Base-by-base conservation (phyloP, 2,888 invertebrate genomes). In the Athalia rosae region DNA sequence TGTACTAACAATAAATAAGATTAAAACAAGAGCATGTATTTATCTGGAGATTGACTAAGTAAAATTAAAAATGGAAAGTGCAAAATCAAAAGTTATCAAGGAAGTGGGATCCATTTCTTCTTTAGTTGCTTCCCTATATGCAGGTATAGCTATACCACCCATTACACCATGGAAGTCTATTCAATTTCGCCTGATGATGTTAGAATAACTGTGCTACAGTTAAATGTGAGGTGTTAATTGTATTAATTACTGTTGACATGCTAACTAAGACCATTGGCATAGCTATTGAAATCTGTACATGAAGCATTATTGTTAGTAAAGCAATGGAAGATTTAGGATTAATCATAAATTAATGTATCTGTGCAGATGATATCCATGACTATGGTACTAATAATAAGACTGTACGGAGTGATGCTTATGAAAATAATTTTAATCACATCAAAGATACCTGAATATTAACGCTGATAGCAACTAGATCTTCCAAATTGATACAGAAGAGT, bases 61-160 rank as follows among this genome's bases (percentile, higher is more conserved):
- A 28, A 0, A 28, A 28, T 28, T 28, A 28, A 28, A 28, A 28
- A 28, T 28, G 28, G 28, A 28, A 28, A 28, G 28, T 28, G 28
- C 28, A 28, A 28, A 28, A 28, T 67, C 11, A 28, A 41, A 9
- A 41, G 6, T 4, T 9, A 7, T 3, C 28, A 28, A 9, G 48
- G 13, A 15, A 53, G 4, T 8, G n/a, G 67, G 5, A 67, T 67
- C 53, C 41, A 28, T 28, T 67, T 53, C 67, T 67, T 67, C 53
- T 67, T 67, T 53, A 50, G 67, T 67, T 67, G 9, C 8, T 50
- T 48, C n/a, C 5, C 28, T 66, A 9, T 11, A 11, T 28, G 28
- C 28, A 28, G 28, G n/a, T 41, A 41, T 62, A 43, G 41, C 43
- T 41, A 43, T 5, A 62, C 41, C 62, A 4, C 4, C 43, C 4